These are phyloP conservation scores for Habropoda laboriosa DNA, from an alignment of 1,140 invertebrate genomes.

Conservation along the genomic window DNA sequence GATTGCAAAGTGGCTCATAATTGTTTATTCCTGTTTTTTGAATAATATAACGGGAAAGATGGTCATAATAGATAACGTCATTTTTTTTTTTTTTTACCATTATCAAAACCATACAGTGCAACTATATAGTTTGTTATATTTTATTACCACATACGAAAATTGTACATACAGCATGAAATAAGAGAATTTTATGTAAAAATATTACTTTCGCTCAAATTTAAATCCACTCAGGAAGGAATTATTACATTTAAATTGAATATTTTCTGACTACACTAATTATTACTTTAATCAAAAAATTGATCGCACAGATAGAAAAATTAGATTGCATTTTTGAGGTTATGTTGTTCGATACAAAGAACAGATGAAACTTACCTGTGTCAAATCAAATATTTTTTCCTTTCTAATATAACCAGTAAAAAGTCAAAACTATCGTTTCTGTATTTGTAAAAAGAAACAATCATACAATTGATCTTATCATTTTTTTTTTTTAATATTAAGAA, in stretches of 20 bases:
- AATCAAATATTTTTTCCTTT: background rate
- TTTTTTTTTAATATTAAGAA: conserved; percentile 1
- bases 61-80: conserved; percentile 11
- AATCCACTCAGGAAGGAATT: background rate
- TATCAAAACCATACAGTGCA: background rate
- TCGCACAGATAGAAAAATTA: background rate
- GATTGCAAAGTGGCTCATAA: conserved; percentile 67
- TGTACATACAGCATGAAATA: background rate
- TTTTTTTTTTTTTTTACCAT: background rate
- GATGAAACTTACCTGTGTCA: conserved; percentile 3
- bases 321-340: conserved; percentile 31
- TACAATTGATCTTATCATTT: background rate
- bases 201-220: background rate
- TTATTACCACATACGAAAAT: background rate
- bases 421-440: background rate
- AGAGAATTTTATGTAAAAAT: background rate
- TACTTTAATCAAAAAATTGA: background rate
- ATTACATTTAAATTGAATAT: background rate
- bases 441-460: background rate
- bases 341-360: conserved; percentile 9
- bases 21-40: conserved; percentile 52
- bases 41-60: conserved; percentile 29
- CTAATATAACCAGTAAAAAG: no score
- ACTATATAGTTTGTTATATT: background rate
- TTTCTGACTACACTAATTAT: background rate